Percentiles rank a stretch among this genome's conserved stretches.
These are phyloP conservation scores for Cichlasoma orientale DNA, from an alignment of 2,797 vertebrate species.

Conservation along the genomic window DNA sequence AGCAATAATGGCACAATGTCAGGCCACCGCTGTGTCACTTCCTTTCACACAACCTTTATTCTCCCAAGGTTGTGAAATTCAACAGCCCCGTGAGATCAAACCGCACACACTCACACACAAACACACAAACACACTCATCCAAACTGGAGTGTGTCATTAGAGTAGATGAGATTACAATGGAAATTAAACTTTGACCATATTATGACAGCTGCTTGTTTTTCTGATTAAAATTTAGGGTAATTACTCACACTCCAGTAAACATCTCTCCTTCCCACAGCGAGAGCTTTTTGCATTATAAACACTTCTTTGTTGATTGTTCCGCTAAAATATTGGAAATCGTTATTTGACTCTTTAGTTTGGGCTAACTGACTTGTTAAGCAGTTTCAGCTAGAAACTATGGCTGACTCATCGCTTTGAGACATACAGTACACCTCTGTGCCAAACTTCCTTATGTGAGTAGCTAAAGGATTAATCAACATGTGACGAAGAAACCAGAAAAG, in stretches of 20 bases:
- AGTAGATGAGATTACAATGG: neutral
- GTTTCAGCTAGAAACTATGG: neutral
- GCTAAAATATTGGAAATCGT: neutral
- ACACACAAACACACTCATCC: slow-evolving; percentile 4
- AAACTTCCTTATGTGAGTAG: neutral
- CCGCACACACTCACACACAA: neutral
- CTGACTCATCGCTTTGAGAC: neutral
- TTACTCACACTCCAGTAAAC: neutral
- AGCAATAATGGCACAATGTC: neutral
- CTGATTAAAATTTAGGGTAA: neutral
- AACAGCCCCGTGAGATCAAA: slow-evolving; percentile 53
- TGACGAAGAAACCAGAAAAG: neutral
- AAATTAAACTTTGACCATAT: neutral
- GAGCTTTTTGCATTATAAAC: neutral
- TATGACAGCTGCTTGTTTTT: neutral
- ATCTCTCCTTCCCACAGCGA: neutral
- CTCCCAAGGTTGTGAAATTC: slow-evolving; percentile 69
- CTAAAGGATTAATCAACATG: neutral
- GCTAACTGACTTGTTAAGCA: neutral
- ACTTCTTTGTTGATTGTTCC: neutral
- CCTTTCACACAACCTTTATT: slow-evolving; percentile 49
- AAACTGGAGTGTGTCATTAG: neutral
- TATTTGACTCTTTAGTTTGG: neutral
- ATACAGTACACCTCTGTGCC: neutral
- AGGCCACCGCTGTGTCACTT: slow-evolving; percentile 1